Conservation (phyloP, 2,113 vertebrate species). For the Anolis sagrei region DNA sequence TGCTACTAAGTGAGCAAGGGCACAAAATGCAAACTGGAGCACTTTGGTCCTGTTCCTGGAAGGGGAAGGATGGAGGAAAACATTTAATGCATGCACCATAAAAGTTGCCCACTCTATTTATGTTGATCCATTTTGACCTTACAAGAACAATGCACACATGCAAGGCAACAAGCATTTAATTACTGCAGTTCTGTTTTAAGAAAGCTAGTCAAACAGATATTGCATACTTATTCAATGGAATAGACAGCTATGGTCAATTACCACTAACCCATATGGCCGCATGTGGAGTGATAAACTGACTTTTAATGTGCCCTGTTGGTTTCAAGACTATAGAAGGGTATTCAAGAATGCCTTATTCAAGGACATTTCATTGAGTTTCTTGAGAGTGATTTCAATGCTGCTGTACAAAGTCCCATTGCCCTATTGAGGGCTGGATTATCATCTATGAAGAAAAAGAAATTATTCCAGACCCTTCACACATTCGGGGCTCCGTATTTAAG, state of each 20-base stretch:
- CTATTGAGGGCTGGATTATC: background rate
- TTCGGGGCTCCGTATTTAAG: too few relatives aligned
- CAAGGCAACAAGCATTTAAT: constrained; percentile 33
- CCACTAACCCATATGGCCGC: background rate
- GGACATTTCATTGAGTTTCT: constrained; percentile 27
- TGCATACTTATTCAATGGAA: constrained; percentile 19
- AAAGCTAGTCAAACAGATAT: constrained; percentile 23
- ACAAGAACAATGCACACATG: background rate
- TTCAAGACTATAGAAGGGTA: constrained; percentile 45
- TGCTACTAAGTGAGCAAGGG: background rate
- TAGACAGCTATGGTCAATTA: background rate
- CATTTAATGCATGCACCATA: constrained; percentile 7
- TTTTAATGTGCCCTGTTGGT: constrained; percentile 42
- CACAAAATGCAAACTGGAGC: background rate
- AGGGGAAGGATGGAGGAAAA: background rate
- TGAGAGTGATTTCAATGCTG: constrained; percentile 36
- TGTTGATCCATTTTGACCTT: constrained; percentile 44
- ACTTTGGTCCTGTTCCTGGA: background rate
- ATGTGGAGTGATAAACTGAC: background rate
- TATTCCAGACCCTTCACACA: too few relatives aligned
- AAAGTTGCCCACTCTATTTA: constrained; percentile 2
- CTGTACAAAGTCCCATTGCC: background rate
- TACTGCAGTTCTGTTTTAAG: constrained; percentile 33
- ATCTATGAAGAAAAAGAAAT: too few relatives aligned
- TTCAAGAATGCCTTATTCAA: constrained; percentile 33